These are phyloP conservation scores for Aquatica leii DNA, from an alignment of 2,888 invertebrate species.

Conservation along the genomic window DNA sequence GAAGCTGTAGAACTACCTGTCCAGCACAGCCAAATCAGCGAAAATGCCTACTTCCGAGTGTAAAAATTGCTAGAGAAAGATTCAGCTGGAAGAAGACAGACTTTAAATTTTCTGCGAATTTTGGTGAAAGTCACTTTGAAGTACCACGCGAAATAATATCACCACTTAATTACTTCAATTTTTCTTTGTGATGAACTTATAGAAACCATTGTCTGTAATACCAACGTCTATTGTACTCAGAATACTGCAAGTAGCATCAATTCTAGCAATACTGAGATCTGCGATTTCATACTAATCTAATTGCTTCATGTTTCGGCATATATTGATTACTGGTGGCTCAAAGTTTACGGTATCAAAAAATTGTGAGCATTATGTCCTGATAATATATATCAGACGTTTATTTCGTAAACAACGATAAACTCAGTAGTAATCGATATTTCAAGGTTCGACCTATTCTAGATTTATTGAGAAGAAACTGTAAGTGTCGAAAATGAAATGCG, in stretches of 20 bases:
- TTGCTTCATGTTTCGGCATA: not conserved
- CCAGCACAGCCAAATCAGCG: not conserved
- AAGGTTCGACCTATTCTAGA: conserved; percentile 9
- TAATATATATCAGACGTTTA: conserved; percentile 8
- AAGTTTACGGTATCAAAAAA: too few relatives aligned
- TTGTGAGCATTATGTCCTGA: too few relatives aligned
- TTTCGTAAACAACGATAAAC: conserved; percentile 2
- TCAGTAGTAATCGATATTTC: not conserved
- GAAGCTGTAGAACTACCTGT: too few relatives aligned
- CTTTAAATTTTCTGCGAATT: not conserved
- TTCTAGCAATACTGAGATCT: not conserved
- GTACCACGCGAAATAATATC: not conserved
- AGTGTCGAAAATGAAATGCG: too few relatives aligned
- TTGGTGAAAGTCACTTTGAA: not conserved
- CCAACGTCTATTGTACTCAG: not conserved
- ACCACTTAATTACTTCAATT: not conserved
- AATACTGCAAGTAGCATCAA: not conserved
- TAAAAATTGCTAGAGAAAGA: not conserved
- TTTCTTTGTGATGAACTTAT: not conserved
- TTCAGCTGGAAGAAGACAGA: not conserved
- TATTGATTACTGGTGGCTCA: not conserved
- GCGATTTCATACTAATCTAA: not conserved
- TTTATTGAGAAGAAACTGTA: too few relatives aligned
- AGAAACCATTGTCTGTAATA: too few relatives aligned
- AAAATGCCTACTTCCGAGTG: not conserved